Evolutionary conservation across 1,140 invertebrate genomes (phyloP).

Genomic region (Anastrepha obliqua): DNA sequence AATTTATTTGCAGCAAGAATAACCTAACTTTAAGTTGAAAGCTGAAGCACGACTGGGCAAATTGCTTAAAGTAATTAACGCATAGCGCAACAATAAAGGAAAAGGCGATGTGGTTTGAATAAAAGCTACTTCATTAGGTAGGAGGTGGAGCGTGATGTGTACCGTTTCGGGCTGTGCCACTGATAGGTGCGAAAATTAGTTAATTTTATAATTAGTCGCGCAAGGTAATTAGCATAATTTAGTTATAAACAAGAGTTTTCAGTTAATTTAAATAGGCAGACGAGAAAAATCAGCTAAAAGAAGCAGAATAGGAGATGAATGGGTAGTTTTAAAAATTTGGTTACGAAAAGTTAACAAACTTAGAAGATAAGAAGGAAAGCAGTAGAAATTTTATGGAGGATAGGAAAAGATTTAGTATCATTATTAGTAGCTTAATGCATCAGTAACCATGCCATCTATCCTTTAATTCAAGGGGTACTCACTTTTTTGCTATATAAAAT

Average conservation of each 20-base stretch:
- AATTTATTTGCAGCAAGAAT: conserved; percentile 44
- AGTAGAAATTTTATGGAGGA: no score
- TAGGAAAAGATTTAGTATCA: no score
- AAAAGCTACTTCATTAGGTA: conserved; percentile 27
- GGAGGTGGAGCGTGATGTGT: not conserved
- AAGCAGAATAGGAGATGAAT: not conserved
- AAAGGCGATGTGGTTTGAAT: not conserved
- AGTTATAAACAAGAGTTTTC: conserved; percentile 26
- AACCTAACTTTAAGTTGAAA: not conserved
- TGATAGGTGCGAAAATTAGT: conserved; percentile 41
- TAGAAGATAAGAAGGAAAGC: no score
- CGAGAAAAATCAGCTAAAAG: not conserved
- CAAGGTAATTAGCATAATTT: conserved; percentile 45
- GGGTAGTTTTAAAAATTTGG: not conserved
- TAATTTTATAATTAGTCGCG: conserved; percentile 49
- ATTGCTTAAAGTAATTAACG: conserved; percentile 42
- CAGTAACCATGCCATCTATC: no score
- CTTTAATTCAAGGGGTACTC: no score
- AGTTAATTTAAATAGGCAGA: not conserved
- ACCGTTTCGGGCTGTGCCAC: not conserved
- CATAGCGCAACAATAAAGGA: not conserved
- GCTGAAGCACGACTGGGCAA: not conserved
- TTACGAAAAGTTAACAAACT: no score
- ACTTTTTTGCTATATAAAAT: no score
- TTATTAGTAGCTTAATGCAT: no score